Evolutionary conservation across 2,888 invertebrate genomes (phyloP).

Genomic region (Acleris laterana): DNA sequence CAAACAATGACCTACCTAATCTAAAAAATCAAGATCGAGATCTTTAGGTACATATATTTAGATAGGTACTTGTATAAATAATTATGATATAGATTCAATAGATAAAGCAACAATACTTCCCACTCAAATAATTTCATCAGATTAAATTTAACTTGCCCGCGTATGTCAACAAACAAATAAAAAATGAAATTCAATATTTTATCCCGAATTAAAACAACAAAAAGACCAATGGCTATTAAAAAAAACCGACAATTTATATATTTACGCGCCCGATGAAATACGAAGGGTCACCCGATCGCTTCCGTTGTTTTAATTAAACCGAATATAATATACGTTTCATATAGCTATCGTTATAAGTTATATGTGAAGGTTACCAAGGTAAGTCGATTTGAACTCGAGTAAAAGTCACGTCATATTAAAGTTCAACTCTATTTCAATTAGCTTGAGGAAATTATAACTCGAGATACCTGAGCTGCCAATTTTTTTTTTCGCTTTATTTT

Average conservation of each 20-base stretch:
- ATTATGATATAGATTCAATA: too few relatives aligned
- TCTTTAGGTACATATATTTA: too few relatives aligned
- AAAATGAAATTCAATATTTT: conserved; percentile 25
- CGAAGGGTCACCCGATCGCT: conserved; percentile 55
- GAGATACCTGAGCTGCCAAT: too few relatives aligned
- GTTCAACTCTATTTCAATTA: too few relatives aligned
- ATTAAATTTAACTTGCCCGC: neutral
- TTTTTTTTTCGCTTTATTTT: too few relatives aligned
- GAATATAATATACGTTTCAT: conserved; percentile 68
- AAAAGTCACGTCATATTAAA: neutral
- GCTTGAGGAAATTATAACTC: too few relatives aligned
- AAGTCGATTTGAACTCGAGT: conserved; percentile 16
- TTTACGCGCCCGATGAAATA: conserved; percentile 63
- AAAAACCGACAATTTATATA: conserved; percentile 47
- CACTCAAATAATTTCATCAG: too few relatives aligned
- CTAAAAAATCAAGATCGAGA: too few relatives aligned
- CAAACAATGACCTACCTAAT: too few relatives aligned
- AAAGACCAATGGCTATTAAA: conserved; percentile 38
- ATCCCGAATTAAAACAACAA: conserved; percentile 30
- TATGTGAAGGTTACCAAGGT: conserved; percentile 11
- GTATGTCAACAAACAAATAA: neutral
- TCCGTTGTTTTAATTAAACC: conserved; percentile 69
- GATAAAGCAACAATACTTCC: too few relatives aligned
- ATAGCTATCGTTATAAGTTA: conserved; percentile 49
- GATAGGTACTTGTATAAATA: too few relatives aligned